Percentiles rank a stretch among this genome's conserved stretches.
phyloP scores from a whole-genome alignment of 2,113 vertebrate species.

The Oreochromis aureus region DNA sequence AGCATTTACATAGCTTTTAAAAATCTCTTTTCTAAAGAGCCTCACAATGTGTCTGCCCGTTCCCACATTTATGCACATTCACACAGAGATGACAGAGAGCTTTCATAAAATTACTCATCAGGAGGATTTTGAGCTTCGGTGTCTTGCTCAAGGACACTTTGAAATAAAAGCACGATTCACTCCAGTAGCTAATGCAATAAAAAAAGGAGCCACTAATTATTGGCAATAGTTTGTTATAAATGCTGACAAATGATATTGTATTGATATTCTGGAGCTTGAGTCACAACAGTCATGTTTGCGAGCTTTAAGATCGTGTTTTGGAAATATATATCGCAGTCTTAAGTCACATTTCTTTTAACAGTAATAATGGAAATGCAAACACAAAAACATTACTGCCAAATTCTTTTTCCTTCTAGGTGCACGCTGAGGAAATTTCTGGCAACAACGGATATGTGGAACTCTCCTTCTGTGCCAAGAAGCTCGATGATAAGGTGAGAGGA shows the following conservation, averaged over 20 bases:
- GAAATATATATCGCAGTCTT: background rate
- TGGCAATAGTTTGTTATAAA: background rate
- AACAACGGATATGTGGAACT: slow-evolving; percentile 93
- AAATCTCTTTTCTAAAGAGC: background rate
- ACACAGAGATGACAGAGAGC: background rate
- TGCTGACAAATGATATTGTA: background rate
- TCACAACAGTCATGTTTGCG: background rate
- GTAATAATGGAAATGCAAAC: background rate
- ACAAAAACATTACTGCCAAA: background rate
- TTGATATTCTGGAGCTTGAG: background rate
- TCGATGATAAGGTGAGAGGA: slow-evolving; percentile 88
- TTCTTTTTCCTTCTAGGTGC: slow-evolving; percentile 73
- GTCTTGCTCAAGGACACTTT: background rate
- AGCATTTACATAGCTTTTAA: background rate
- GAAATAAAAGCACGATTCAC: background rate
- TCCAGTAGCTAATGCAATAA: background rate
- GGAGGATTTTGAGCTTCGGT: background rate
- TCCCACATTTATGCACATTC: background rate
- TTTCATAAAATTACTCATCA: background rate
- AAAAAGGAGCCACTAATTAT: background rate
- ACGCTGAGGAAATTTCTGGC: slow-evolving; percentile 90
- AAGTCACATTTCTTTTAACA: background rate
- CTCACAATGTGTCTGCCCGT: background rate
- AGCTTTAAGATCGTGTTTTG: background rate
- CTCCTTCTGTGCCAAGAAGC: slow-evolving; percentile 85